A percentile compares a stretch with the other conserved stretches of the same genome.
phyloP scores from a whole-genome alignment of 2,797 vertebrate genomes.

The Lagocephalus sceleratus region DNA sequence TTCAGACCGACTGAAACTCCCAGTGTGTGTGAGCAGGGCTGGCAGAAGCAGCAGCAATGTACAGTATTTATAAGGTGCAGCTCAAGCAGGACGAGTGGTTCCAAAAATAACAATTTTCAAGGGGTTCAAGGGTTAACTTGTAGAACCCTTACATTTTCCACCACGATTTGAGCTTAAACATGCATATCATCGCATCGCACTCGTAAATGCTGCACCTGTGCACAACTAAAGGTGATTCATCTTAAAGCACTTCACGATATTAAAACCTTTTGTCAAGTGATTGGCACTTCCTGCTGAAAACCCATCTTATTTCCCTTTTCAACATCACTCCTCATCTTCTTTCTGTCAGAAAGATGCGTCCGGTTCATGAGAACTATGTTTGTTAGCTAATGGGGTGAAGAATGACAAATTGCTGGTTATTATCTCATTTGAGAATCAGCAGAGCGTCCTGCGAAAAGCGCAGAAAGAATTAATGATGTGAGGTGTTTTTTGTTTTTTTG shows the following conservation, averaged over 20 bases:
- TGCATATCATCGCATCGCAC: no score
- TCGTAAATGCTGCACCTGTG: no score
- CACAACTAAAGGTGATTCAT: no score
- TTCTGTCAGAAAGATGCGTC: constrained; percentile 60
- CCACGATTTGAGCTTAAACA: no score
- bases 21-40: no score
- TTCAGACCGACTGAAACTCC: no score
- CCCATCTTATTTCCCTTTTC: constrained; percentile 3
- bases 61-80: no score
- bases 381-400: constrained; percentile 66
- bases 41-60: no score
- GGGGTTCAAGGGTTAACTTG: constrained; percentile 14
- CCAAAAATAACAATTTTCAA: no score
- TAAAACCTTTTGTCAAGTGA: constrained; percentile 23
- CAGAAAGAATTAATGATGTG: constrained; percentile 64
- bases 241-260: no score
- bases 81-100: no score
- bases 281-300: constrained; percentile 20
- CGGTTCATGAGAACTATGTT: constrained; percentile 60
- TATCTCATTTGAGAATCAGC: constrained; percentile 70
- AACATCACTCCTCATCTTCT: constrained; percentile 33
- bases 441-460: constrained; percentile 49
- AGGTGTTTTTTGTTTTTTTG: constrained; percentile 17
- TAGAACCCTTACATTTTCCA: constrained; percentile 38
- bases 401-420: constrained; percentile 71